Evolutionary conservation across 2,888 invertebrate species (phyloP), one percentile per base, ranked within the genome.

Genomic region (Tipula vernalis): DNA sequence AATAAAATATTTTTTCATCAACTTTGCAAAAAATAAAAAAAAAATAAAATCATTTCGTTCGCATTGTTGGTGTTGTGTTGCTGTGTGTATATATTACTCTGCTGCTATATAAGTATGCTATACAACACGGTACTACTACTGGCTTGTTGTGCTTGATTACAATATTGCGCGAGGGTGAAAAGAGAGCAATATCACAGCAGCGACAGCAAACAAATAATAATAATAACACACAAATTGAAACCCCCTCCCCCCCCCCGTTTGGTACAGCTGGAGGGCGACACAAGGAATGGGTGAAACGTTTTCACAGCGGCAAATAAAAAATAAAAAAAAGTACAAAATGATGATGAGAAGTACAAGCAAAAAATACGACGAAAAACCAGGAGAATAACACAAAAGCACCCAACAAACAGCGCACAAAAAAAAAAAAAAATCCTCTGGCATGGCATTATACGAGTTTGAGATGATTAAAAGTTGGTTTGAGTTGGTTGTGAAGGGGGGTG

Each of bases 1-100:
- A 71, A 71, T 71, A 71, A 71, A 71, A 71, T 71, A 71, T 71
- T 71, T 71, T 71, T 71, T 71, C 71, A 71, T 71, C 71, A 71
- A 71, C 71, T 71, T 71, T 71, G 71, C 71, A 28, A 10, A 28
- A 18, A 57, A 57, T 15, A 15, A 57, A 57, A 57, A 51, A 15
- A 57, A 57, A 57, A 57, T 15, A 71, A 71, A 57, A 57, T 57
- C 57, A 10, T 57, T 57, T 71, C 71, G 71, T 71, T 71, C 71
- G 71, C 71, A 71, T 71, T 71, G 71, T 71, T 71, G 28, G 10
- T 71, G 71, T 71, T 71, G 10, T 28, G 10, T 28, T 71, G 28
- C 71, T 71, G 71, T 71, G 71, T 28, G 12, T 71, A 18, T 71
- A 18, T 71, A 71, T 57, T 71, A 71, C 71, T 71, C 71, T 71